Evolutionary conservation across 2,888 invertebrate genomes (phyloP), one percentile per base, ranked within the genome.

Genomic region (Pachycephus smyrnensis): DNA sequence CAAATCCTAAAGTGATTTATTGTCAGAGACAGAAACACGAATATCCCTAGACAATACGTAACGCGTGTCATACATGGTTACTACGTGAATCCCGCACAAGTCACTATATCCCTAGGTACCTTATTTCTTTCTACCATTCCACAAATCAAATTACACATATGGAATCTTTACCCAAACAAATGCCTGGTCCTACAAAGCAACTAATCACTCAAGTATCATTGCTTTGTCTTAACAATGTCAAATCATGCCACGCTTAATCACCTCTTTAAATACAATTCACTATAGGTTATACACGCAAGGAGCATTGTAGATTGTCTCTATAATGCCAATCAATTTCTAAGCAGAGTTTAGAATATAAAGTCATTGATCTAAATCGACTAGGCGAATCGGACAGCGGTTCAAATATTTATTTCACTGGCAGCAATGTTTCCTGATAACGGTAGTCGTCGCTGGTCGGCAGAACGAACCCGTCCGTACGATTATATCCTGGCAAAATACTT

Each of bases 391-490:
- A 55, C 9, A 55, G 55, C 23, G 55, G 9, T 55, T 71, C 71
- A 30, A 71, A 71, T 71, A 71, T 31, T 71, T 71, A 71, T 71
- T 71, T 31, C 71, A 32, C 4, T 23, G 32, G 71, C 71, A 55
- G 71, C 31, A 33, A 71, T 33, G 71, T 71, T 71, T 71, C 71
- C 33, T 32, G 71, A 71, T 71, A 71, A 71, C 71, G 71, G 71
- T 31, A 71, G 4, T 71, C 71, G 9, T 33, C 71, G 4, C 15
- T 33, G 12, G 31, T 15, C 23, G 23, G 23, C 23, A 55, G 23
- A 55, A 55, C 55, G 55, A 9, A 55, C 55, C 23, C 23, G 23
- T 55, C 55, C 23, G 55, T 55, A 55, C 23, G 23, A 55, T 55
- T 55, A 23, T 23, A 9, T 9, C 55, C 55, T 55, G 9, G 55